Base-by-base conservation (phyloP, 2,113 vertebrate species). In the Carassius auratus region DNA sequence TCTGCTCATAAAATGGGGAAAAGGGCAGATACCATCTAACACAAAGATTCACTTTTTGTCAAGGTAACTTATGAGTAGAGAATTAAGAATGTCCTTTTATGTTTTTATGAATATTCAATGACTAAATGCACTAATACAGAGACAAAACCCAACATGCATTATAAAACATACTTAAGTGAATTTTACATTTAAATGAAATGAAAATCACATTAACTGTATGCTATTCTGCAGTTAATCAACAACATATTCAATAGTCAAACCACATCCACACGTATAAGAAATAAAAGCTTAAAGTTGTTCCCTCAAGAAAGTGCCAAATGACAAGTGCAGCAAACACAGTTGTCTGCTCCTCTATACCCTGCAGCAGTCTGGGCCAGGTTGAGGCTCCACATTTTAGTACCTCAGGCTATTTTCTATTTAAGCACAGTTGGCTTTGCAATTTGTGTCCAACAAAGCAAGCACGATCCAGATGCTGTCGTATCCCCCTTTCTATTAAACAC, bases 381-480 rank as follows among this genome's bases (percentile, higher is more conserved):
- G 62, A 80, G 17, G 76, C 76, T 76, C 61, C 48, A 62, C 76
- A 26, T 66, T 69, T 76, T 76, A 36, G 8, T 15, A 81, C 76
- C 61, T 76, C 74, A 30, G 48, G 76, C 50, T 84, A 81, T 86
- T 87, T 77, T 74, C 73, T 48, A 45, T 85, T 77, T 68, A 81
- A 84, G 76, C 33, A 57, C 77, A 81, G 80, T 83, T 74, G 76
- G 59, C 85, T 88, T 83, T 78, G 81, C 84, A 88, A 85, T 82
- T 84, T 89, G 52, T 59, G 36, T 85, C 64, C 8, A 86, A 71
- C 73, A 64, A 88, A 86, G 80, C 48, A 88, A 88, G 62, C 86
- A 85, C 77, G 89, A 91, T 88, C 88, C 91, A 92, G 71, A 33
- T 87, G 84, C 84, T 92, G 85, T 90, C 85, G 89, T 85, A 30